Evolutionary conservation across 2,888 invertebrate genomes (phyloP), one percentile per base, ranked within the genome.

Genomic region (Athalia rosae): DNA sequence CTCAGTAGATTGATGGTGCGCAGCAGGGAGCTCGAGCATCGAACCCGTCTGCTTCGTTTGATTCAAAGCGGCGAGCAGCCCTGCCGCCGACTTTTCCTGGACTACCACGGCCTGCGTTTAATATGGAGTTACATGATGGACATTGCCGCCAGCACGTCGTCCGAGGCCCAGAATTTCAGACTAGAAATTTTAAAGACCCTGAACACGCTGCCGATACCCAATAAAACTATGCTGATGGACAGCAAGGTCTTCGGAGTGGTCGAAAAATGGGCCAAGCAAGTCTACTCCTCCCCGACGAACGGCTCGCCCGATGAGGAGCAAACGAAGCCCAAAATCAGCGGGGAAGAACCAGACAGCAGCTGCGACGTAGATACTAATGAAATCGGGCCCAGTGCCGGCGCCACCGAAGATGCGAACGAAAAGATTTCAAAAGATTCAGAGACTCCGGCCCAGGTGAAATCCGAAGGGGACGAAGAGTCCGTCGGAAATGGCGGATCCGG

Each of bases 51-150:
- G 4, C 91, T 99, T 81, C 92, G 94, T 11, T 92, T 98, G 58
- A 91, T 99, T 79, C 93, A 95, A 78, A 93, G 93, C 79, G 96
- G 96, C 0, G 96, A 96, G 87, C 91, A 95, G 84, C 95, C 97
- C 0, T 97, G 97, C 87, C 92, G 96, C 8, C 91, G 97, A 13
- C 92, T 98, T 80, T 98, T 99, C 91, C 92, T 97, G 77, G 97
- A 97, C 91, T 98, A 98, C 90, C 97, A 98, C 86, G 99, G 99
- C 0, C 91, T 99, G 77, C 92, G 96, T 5, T 91, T 99, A 76
- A 92, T 99, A 78, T 97, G 98, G 91, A 97, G 96, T 47, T 99
- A 99, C 95, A 97, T 98, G 93, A 93, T 94, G 78, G 96, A 97
- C 85, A 92, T 94, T 0, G 92, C 93, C 28, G 85, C 90, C 0